Conservation (phyloP, 1,140 invertebrate genomes). For the Subanguina moxae region DNA sequence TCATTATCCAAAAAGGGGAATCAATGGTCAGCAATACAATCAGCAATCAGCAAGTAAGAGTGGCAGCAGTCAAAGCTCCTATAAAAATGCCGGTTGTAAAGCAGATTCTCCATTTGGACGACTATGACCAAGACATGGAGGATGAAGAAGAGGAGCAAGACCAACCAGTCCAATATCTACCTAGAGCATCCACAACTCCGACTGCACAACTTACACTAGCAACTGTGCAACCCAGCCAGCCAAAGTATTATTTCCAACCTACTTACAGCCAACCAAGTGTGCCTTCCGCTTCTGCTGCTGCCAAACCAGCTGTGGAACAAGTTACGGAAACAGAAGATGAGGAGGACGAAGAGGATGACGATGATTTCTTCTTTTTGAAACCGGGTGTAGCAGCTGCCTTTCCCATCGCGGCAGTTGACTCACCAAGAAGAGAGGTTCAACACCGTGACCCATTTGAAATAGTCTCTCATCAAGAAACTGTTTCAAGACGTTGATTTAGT, state of each 20-base stretch:
- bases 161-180: not conserved
- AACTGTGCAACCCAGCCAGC: not conserved
- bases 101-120: slow-evolving; percentile 26
- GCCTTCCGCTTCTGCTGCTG: not conserved
- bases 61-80: not conserved
- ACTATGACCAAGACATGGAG: slow-evolving; percentile 23
- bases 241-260: not conserved
- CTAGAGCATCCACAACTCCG: not conserved
- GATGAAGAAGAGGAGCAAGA: slow-evolving; percentile 23
- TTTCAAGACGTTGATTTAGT: not conserved
- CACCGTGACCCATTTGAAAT: slow-evolving; percentile 20
- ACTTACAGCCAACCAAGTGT: not conserved
- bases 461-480: slow-evolving; percentile 15
- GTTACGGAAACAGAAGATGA: too few relatives aligned
- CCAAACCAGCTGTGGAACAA: slow-evolving; percentile 2
- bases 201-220: not conserved
- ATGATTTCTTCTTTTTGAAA: slow-evolving; percentile 27
- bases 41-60: not conserved
- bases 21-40: not conserved
- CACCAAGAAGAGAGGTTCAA: not conserved
- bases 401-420: not conserved
- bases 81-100: slow-evolving; percentile 10
- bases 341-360: slow-evolving; percentile 25
- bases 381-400: slow-evolving; percentile 5
- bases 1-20: slow-evolving; percentile 23